phyloP scores from a whole-genome alignment of 2,888 invertebrate genomes.

The Nomada hirtipes region DNA sequence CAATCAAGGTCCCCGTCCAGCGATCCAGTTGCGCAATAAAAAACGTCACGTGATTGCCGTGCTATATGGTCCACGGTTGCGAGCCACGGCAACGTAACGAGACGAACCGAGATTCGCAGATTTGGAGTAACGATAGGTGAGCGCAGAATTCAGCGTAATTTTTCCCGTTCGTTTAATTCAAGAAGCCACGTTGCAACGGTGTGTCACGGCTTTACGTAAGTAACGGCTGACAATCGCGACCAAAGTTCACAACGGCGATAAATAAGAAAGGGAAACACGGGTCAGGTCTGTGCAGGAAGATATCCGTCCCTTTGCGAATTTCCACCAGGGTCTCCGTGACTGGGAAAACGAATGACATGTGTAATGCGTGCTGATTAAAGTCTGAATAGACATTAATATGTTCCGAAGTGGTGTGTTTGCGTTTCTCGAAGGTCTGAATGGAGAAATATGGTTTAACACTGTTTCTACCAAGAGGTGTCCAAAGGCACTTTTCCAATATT shows the following conservation, averaged over 20 bases:
- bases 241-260: constrained; percentile 35
- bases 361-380: too few relatives aligned
- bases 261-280: too few relatives aligned
- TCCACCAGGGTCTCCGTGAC: too few relatives aligned
- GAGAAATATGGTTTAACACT: too few relatives aligned
- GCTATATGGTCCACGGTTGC: constrained; percentile 22
- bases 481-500: too few relatives aligned
- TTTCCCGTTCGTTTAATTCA: constrained; percentile 35
- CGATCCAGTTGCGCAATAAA: constrained; percentile 57
- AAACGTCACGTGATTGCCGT: constrained; percentile 43
- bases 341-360: too few relatives aligned
- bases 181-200: constrained; percentile 18
- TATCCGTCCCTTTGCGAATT: too few relatives aligned
- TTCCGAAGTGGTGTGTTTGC: too few relatives aligned
- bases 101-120: constrained; percentile 22
- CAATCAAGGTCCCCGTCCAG: constrained; percentile 55
- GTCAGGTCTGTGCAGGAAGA: too few relatives aligned
- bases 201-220: constrained; percentile 44
- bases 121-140: constrained; percentile 41
- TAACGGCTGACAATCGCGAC: constrained; percentile 10
- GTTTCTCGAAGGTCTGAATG: too few relatives aligned
- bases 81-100: constrained; percentile 22
- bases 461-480: too few relatives aligned
- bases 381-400: too few relatives aligned
- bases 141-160: constrained; percentile 17